Base-by-base conservation (phyloP, 2,113 vertebrate genomes). In the Thalassarche chlororhynchos region DNA sequence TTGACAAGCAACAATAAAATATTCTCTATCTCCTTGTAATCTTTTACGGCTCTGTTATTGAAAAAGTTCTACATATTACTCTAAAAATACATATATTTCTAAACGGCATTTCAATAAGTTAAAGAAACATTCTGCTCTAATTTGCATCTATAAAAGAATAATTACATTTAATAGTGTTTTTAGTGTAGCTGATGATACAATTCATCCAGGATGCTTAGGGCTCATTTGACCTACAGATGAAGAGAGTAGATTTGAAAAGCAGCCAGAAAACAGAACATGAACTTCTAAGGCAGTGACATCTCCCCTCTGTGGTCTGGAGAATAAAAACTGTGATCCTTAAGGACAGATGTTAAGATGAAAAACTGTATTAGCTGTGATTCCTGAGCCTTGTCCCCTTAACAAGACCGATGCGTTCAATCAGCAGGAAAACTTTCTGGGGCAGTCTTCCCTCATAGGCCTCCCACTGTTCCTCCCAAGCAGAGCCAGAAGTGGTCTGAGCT, bases 321-420 rank as follows among this genome's bases (percentile, higher is more conserved):
- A 89, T 40, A 60, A 74, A 82, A 77, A 61, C 31, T 19, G 29
- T 55, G 36, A 94, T 90, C 49, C 44, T 81, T 66, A 47, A 65
- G 40, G 87, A 91, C 92, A 96, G 68, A 93, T 65, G 62, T 88
- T 86, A 90, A 80, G 83, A 92, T 8, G 34, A 88, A 88, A 83
- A 68, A 29, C 0, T 7, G 16, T n/a, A 46, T 64, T 54, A 52
- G 14, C 62, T 80, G 52, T 79, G 71, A 90, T 60, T 83, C 62
- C 79, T 57, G 49, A 87, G 72, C 79, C 58, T 65, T 18, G 40
- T 69, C 24, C 44, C 54, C 49, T 81, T 70, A 75, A 42, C 57
- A 72, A 20, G 5, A 47, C 62, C 42, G 76, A 91, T 0, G 1
- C 3, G 10, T 74, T 84, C 80, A 40, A 32, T 74, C 20, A 89